phyloP scores from a whole-genome alignment of 2,797 vertebrate genomes.

The Sebastes oblongus region DNA sequence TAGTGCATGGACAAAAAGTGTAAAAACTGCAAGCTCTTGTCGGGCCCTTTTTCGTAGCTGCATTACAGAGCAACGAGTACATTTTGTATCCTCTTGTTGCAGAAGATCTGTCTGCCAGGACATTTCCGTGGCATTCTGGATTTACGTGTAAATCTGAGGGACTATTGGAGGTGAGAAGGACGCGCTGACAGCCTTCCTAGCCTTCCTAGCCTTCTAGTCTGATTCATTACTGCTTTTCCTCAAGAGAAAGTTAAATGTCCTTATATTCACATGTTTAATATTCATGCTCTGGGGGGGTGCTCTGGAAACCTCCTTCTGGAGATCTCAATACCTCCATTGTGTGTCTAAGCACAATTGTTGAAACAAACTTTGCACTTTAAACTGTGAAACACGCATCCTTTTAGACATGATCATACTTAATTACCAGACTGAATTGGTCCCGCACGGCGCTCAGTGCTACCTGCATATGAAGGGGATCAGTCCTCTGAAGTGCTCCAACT shows the following conservation, averaged over 20 bases:
- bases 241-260: conserved; percentile 54
- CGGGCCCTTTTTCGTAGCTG: neutral
- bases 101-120: conserved; percentile 6
- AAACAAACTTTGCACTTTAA: conserved; percentile 64
- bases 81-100: conserved; percentile 14
- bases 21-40: conserved; percentile 12
- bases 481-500: conserved; percentile 75
- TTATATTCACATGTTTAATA: conserved; percentile 68
- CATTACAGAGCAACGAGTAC: neutral
- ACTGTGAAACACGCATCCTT: conserved; percentile 43
- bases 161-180: neutral
- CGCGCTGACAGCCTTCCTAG: neutral
- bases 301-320: conserved; percentile 46
- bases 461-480: conserved; percentile 58
- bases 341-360: conserved; percentile 58
- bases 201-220: conserved; percentile 8
- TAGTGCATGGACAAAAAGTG: conserved; percentile 25
- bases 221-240: conserved; percentile 29
- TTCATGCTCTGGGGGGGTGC: conserved; percentile 53
- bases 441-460: conserved; percentile 38
- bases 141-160: conserved; percentile 2
- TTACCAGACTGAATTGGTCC: conserved; percentile 40
- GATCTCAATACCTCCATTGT: conserved; percentile 67
- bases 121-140: conserved; percentile 26
- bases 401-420: conserved; percentile 44